A percentile compares a stretch with the other conserved stretches of the same genome.
Conservation (phyloP, 2,113 vertebrate genomes). For the Elgaria multicarinata region DNA sequence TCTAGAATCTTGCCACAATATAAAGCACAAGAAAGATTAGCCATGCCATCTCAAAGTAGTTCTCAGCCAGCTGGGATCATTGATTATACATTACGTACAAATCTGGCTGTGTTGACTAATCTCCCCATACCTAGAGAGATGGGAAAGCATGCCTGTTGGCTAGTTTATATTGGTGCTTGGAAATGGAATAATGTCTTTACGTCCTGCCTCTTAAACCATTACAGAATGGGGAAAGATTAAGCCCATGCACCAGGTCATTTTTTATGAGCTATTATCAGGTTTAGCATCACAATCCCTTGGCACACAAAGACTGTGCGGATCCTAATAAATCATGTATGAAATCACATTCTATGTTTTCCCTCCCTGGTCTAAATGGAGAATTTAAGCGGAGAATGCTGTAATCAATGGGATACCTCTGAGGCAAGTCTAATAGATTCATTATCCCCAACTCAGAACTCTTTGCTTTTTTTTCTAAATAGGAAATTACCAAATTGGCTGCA, state of each 20-base stretch:
- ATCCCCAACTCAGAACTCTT: background rate
- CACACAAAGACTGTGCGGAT: background rate
- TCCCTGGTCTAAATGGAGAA: background rate
- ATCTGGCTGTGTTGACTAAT: background rate
- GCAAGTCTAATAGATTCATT: background rate
- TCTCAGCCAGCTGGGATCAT: background rate
- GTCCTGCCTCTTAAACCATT: background rate
- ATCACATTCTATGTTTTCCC: background rate
- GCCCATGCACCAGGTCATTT: background rate
- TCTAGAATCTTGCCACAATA: background rate
- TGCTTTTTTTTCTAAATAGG: background rate
- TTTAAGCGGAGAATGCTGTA: background rate
- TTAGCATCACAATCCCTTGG: background rate
- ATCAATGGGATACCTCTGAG: background rate
- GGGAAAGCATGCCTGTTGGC: background rate
- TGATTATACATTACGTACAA: slow-evolving; percentile 6
- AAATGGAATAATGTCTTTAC: background rate
- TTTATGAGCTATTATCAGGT: slow-evolving; percentile 1
- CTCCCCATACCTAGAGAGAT: background rate
- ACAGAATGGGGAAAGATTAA: slow-evolving; percentile 9
- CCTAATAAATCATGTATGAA: slow-evolving; percentile 8
- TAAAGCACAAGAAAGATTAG: background rate
- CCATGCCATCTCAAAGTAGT: background rate
- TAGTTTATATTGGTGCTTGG: background rate
- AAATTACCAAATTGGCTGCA: background rate